Evolutionary conservation across 2,113 vertebrate genomes (phyloP).

Genomic region (Oncorhynchus tshawytscha): DNA sequence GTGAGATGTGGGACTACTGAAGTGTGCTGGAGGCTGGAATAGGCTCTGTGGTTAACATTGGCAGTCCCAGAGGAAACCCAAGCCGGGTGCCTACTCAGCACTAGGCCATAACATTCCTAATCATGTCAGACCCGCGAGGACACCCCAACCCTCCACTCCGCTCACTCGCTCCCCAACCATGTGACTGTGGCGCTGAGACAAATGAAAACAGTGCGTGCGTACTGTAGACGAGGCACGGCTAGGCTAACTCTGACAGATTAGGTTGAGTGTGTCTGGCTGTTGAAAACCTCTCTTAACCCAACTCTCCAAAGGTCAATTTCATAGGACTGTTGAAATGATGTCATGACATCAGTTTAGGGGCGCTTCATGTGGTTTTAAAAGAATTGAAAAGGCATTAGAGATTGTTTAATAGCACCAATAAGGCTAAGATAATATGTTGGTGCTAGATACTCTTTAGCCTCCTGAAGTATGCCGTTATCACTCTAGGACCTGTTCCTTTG

Average conservation of each 20-base stretch:
- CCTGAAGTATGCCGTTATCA: background rate
- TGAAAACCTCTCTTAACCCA: background rate
- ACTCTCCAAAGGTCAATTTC: background rate
- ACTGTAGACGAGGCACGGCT: background rate
- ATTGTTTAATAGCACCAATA: background rate
- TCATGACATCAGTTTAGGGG: background rate
- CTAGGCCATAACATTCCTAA: constrained; percentile 13
- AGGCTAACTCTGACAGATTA: background rate
- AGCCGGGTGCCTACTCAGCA: constrained; percentile 22
- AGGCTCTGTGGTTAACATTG: background rate
- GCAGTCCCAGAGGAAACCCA: constrained; percentile 9
- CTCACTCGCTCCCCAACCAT: constrained; percentile 6
- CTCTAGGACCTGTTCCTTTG: background rate
- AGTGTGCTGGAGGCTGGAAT: background rate
- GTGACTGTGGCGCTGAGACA: background rate
- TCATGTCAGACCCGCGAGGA: background rate
- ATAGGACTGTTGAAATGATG: background rate
- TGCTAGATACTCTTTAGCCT: background rate
- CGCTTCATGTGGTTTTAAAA: background rate
- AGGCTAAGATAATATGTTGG: background rate
- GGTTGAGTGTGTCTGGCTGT: background rate
- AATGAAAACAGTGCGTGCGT: background rate
- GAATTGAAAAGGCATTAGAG: background rate
- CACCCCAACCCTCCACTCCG: background rate
- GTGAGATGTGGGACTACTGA: background rate